These are phyloP conservation scores for Trachemys scripta DNA, from an alignment of 2,113 vertebrate genomes.

Conservation along the genomic window DNA sequence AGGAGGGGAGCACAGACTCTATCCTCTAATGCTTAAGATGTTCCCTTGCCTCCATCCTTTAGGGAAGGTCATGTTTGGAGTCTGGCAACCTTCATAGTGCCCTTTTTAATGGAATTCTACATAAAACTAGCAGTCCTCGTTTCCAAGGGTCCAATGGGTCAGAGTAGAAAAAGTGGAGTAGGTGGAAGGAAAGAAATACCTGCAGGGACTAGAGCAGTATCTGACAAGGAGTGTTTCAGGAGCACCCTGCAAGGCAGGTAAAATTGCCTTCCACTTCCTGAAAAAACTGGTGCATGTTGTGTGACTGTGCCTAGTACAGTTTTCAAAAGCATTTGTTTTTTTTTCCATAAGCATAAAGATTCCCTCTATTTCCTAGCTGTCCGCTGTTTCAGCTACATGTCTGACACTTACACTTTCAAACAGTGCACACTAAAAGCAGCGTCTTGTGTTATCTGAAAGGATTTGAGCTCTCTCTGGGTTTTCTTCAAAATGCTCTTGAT, in stretches of 20 bases:
- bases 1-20: neutral
- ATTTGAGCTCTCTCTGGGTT: neutral
- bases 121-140: neutral
- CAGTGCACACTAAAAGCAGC: constrained; percentile 46
- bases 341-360: neutral
- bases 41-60: neutral
- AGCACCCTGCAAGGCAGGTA: neutral
- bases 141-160: neutral
- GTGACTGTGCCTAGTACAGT: no score
- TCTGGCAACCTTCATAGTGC: neutral
- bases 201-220: neutral
- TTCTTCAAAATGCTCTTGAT: constrained; percentile 68
- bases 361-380: neutral
- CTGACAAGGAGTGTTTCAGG: neutral
- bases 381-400: neutral
- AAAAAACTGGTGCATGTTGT: neutral
- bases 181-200: neutral
- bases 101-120: neutral
- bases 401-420: neutral
- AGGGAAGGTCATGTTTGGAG: neutral
- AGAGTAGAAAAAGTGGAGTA: neutral
- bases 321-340: neutral
- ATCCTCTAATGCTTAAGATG: neutral
- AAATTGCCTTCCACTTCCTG: neutral
- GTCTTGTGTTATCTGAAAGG: constrained; percentile 53